These are phyloP conservation scores for Grammomys surdaster DNA, from an alignment of 2,113 vertebrate genomes.

Conservation along the genomic window DNA sequence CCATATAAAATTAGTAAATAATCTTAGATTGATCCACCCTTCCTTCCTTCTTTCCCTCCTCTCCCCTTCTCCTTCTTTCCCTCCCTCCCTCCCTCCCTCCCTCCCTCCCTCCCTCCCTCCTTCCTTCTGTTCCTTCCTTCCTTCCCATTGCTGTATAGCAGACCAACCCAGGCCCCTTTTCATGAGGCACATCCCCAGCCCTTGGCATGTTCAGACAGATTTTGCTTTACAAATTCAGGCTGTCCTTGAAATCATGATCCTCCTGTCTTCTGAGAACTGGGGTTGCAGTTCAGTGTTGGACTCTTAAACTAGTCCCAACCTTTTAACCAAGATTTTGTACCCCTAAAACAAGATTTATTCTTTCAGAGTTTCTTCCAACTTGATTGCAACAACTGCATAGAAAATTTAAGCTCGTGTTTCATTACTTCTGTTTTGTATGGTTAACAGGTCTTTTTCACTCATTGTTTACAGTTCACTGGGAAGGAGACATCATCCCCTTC, in stretches of 20 bases:
- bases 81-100: no score
- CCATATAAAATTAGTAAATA: conserved; percentile 13
- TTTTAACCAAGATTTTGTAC: conserved; percentile 44
- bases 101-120: no score
- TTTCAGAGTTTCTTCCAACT: background rate
- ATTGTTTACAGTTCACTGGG: background rate
- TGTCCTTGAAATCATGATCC: background rate
- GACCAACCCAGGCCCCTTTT: background rate
- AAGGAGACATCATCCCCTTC: background rate
- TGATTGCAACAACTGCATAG: background rate
- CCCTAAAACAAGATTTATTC: conserved; percentile 3
- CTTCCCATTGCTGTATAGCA: background rate
- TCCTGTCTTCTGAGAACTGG: background rate
- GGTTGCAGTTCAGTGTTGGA: background rate
- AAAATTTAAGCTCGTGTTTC: background rate
- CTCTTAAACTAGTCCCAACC: background rate
- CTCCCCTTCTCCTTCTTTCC: fast-evolving
- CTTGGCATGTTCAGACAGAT: background rate
- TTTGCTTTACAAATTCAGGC: background rate
- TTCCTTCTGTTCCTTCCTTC: no score
- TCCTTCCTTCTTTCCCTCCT: fast-evolving
- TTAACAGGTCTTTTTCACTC: background rate
- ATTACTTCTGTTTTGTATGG: background rate
- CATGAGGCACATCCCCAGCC: no score
- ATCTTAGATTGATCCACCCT: background rate